Conservation (phyloP, 2,888 invertebrate genomes). For the Cheiracanthium punctorium region DNA sequence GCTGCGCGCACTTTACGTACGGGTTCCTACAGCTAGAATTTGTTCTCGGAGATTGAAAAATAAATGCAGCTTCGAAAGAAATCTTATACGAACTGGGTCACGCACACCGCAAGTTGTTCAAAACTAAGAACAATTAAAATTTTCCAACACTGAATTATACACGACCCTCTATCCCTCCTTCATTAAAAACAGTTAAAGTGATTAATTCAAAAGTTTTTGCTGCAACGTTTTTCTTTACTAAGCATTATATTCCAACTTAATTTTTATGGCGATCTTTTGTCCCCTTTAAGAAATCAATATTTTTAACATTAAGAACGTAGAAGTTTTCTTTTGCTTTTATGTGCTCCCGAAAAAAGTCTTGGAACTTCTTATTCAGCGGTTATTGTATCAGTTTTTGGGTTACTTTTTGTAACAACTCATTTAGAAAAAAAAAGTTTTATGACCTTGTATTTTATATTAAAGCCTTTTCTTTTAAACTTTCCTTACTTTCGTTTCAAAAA, state of each 20-base stretch:
- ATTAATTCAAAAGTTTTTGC: slow-evolving; percentile 30
- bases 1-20: no score
- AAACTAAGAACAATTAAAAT: slow-evolving; percentile 61
- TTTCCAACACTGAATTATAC: slow-evolving; percentile 31
- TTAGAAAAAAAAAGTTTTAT: background rate
- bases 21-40: slow-evolving; percentile 22
- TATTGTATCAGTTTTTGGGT: background rate
- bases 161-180: slow-evolving; percentile 27
- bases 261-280: slow-evolving; percentile 29
- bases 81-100: slow-evolving; percentile 29
- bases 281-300: slow-evolving; percentile 45
- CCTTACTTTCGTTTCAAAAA: no score
- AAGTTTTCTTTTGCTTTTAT: slow-evolving; percentile 20
- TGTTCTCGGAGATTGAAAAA: slow-evolving; percentile 25
- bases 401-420: background rate
- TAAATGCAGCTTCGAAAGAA: slow-evolving; percentile 12
- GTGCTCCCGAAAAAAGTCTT: slow-evolving; percentile 11
- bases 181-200: slow-evolving; percentile 31
- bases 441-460: background rate
- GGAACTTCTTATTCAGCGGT: slow-evolving; percentile 19
- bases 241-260: background rate
- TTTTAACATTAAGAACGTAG: slow-evolving; percentile 33
- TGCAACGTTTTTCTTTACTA: slow-evolving; percentile 5
- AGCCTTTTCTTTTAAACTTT: background rate
- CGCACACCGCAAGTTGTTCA: slow-evolving; percentile 36